Evolutionary conservation across 2,888 invertebrate genomes (phyloP), one percentile per base, ranked within the genome.

Genomic region (Ommatoiulus sabulosus): DNA sequence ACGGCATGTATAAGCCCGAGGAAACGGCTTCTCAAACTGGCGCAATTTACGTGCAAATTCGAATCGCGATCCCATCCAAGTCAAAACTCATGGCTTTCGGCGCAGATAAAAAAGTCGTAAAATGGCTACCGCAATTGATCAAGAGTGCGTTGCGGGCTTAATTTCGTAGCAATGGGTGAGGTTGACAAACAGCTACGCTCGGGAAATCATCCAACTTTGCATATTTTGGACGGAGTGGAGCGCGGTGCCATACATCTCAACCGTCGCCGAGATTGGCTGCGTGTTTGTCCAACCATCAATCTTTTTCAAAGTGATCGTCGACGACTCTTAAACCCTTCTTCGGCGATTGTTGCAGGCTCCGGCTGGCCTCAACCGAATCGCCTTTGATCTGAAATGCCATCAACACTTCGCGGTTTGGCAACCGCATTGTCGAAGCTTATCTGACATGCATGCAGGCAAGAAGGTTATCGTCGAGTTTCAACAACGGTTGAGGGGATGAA

Each of bases 221-320:
- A 52, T 52, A 52, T 52, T 52, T 35, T 35, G 52, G 52, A 3
- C 52, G 8, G 46, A 46, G 52, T 52, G 0, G 12, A 12, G 3
- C 52, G 57, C 4, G n/a, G 3, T n/a, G 46, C 46, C 1, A 46
- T 12, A 46, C 46, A 46, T 46, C 35, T 35, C 35, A 35, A 35
- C 35, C 35, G 35, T 35, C 35, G 35, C 35, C 35, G 35, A 35
- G 57, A n/a, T 57, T 57, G 57, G n/a, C 57, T n/a, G 12, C 57
- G n/a, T 57, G 57, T n/a, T 57, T 57, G 57, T 5, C 57, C 57
- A 57, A n/a, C 57, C 57, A 57, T 57, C 57, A 57, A 57, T 57
- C 57, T n/a, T n/a, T 57, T 12, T 15, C 57, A 15, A 52, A 57
- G 57, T 57, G n/a, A 57, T 57, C 10, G 52, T 52, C 52, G 15